Evolutionary conservation across 1,140 invertebrate species (phyloP), one percentile per base, ranked within the genome.

Genomic region (Aradophagus sp.): DNA sequence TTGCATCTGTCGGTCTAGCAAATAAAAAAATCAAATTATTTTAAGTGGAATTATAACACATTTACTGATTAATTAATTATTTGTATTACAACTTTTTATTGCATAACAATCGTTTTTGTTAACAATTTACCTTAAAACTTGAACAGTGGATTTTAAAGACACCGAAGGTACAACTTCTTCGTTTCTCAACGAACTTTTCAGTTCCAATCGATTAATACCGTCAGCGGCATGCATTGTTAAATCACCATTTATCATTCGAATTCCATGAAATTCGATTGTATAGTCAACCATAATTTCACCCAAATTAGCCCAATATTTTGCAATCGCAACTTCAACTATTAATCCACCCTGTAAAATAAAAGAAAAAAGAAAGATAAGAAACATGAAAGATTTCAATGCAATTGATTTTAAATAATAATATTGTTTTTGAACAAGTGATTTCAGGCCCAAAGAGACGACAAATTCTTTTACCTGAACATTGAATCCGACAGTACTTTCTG

Each of bases 221-320:
- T 94, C 91, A n/a, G 90, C 91, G 12, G 90, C 91, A 77, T 92
- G 89, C 89, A 95, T 89, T 0, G 88, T 87, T 14, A 91, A 73
- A 83, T 86, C 86, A 15, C 90, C 88, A 80, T 88, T 88, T 68
- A 89, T 88, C 3, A 95, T 89, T 67, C 89, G 88, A 20, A 96
- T 87, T n/a, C 96, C 95, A 83, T 92, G 90, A 80, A 98, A 96
- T 63, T 90, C 88, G 31, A 98, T 83, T 10, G 82, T 89, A 80
- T 95, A 96, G 77, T 93, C 89, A 6, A 97, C 79, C 23, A 82
- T 85, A 11, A 92, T 88, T 34, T 93, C 91, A 2, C 94, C 94
- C 11, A 94, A 85, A 86, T 92, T 95, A 1, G 95, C 93, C 97
- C 97, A 99, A 89, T 95, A 97, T 86, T 97, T 97, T 1, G 94